These are phyloP conservation scores for Cottoperca gobio DNA, from an alignment of 2,797 vertebrate genomes.

Conservation along the genomic window DNA sequence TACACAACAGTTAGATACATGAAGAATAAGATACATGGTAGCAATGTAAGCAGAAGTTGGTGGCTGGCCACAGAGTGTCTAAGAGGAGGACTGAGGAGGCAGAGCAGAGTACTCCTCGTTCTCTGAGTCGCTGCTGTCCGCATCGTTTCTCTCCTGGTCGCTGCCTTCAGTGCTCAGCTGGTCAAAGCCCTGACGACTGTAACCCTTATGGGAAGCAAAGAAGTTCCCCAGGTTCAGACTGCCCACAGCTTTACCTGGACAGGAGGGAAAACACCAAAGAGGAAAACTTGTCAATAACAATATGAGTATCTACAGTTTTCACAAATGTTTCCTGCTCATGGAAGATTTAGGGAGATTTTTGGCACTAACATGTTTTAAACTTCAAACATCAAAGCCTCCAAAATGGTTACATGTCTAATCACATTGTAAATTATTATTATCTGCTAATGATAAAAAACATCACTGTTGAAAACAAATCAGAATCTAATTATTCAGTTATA, in stretches of 20 bases:
- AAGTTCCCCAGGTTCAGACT: constrained; percentile 96
- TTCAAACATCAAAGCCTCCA: too few relatives aligned
- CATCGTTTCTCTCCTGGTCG: constrained; percentile 94
- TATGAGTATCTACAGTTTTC: not conserved
- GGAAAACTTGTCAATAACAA: not conserved
- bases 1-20: constrained; percentile 89
- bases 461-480: too few relatives aligned
- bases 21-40: constrained; percentile 88
- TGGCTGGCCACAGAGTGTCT: constrained; percentile 55
- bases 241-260: constrained; percentile 89
- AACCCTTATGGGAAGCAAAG: constrained; percentile 93
- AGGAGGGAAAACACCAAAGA: not conserved
- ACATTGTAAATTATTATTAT: too few relatives aligned
- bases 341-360: not conserved
- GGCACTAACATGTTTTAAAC: too few relatives aligned
- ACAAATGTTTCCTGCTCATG: not conserved
- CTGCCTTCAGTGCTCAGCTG: constrained; percentile 97
- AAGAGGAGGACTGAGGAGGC: constrained; percentile 73
- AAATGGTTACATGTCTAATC: too few relatives aligned
- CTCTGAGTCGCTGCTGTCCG: constrained; percentile 94
- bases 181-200: constrained; percentile 96
- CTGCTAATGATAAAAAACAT: too few relatives aligned
- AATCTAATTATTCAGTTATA: too few relatives aligned
- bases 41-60: constrained; percentile 76
- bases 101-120: constrained; percentile 92